Evolutionary conservation across 2,113 vertebrate genomes (phyloP), one percentile per base, ranked within the genome.

Genomic region (Amia ocellicauda): DNA sequence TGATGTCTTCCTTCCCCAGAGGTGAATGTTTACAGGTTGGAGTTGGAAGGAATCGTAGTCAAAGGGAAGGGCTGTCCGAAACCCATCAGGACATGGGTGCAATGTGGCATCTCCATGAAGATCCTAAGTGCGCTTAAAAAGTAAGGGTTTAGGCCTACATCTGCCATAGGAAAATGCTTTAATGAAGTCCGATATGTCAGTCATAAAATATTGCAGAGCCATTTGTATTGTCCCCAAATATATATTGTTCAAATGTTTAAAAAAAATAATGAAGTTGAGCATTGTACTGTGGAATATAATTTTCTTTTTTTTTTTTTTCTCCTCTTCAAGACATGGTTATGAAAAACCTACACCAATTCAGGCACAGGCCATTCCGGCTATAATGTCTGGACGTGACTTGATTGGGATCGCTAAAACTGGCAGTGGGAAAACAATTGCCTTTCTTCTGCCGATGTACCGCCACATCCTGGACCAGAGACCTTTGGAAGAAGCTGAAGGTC

Each of bases 41-140:
- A 98, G 72, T 75, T 99, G 87, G 97, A 99, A 59, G 97, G 97
- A 19, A 98, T 98, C 74, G 88, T 63, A 0, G 96, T 99, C 10
- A 97, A 98, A 69, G 97, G 97, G 55, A 99, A 99, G 79, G 94
- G 94, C 66, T 99, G 96, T 66, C 95, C 97, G 17, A 99, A 98
- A 75, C 97, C 97, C 62, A 96, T 99, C 78, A 98, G 94, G 83
- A 92, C 94, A 50, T 99, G 97, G 97, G 97, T 98, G 43, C 97
- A 99, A 76, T 99, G 97, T 81, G 97, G 97, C 14, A 97, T 96
- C 62, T 98, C 96, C 16, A 99, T 98, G 97, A 99, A 98, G 85
- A 98, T 99, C 74, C 82, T 99, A 76, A 91, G 82, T 49, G 89
- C 95, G 2, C 83, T 99, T 40, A 98, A 97, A 81, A 97, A 91